Base-by-base conservation (phyloP, 2,113 vertebrate species). In the Apodemus speciosus region DNA sequence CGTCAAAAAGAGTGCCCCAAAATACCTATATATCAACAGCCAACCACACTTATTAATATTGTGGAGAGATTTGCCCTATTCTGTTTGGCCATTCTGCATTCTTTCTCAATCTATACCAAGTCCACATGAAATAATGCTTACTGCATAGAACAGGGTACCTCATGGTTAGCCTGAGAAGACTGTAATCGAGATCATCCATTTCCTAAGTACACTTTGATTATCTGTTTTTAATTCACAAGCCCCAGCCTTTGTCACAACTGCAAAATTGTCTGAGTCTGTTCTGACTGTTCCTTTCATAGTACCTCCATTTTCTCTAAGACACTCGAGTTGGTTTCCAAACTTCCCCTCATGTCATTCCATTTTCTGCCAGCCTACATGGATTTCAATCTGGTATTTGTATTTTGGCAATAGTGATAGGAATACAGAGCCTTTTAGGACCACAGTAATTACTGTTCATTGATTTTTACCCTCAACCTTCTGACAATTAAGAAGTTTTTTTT, bases 401-500 rank as follows among this genome's bases (percentile, higher is more conserved):
- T 85, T 64, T 51, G 18, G n/a, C n/a, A 91, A 89, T 2, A 76
- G 15, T 79, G 16, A 64, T 60, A 87, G 94, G 85, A 90, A 35
- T 27, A 83, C 32, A 84, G 51, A 85, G 15, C 35, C 51, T 95
- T 60, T 89, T 73, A 87, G 80, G 88, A 35, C 10, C 18, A 91
- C 18, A 93, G 51, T 75, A 95, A 96, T 86, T 56, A 56, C 23
- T 49, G 8, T 83, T 20, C 62, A 69, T 69, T 72, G 71, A 21
- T 92, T 81, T 66, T 43, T 88, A 25, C 84, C 38, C 85, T 51
- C 21, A 87, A 35, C 49, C 23, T 43, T 81, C 64, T 32, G 23
- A 85, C 4, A 76, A 75, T 76, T 88, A 90, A 13, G 91, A 56
- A 73, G 3, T 13, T 51, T 85, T 77, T 95, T 85, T 79, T n/a